phyloP scores from a whole-genome alignment of 92 coral and sea anemone species.

The Palythoa heliodiscus region DNA sequence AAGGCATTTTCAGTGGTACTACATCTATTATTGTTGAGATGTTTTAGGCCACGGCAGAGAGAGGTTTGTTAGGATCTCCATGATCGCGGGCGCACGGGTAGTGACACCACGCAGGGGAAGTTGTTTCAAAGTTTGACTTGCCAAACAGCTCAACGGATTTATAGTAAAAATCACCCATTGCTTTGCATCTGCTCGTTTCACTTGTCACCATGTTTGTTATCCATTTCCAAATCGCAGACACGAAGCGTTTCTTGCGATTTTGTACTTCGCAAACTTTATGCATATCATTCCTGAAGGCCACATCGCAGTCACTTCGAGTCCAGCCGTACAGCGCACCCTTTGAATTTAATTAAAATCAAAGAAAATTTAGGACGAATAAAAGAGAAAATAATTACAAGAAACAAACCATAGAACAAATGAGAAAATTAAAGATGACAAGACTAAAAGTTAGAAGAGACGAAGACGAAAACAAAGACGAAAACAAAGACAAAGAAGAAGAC shows the following conservation, averaged over 20 bases:
- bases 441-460: too few species aligned
- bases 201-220: constrained; percentile 35
- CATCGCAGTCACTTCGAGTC: constrained; percentile 49
- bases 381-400: too few species aligned
- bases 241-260: constrained; percentile 47
- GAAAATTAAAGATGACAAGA: too few species aligned
- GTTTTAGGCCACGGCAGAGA: background rate
- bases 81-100: constrained; percentile 51
- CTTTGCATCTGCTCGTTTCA: constrained; percentile 54
- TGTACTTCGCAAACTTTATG: constrained; percentile 38
- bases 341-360: background rate
- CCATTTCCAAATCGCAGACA: constrained; percentile 47
- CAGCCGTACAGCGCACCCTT: background rate
- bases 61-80: constrained; percentile 51
- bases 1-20: too few species aligned
- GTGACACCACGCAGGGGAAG: constrained; percentile 80
- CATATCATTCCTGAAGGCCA: constrained; percentile 69
- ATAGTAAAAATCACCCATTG: constrained; percentile 63
- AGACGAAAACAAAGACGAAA: too few species aligned
- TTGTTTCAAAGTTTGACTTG: constrained; percentile 38
- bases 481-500: too few species aligned
- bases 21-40: too few species aligned
- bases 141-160: constrained; percentile 69
- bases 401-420: too few species aligned
- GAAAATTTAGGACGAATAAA: too few species aligned